phyloP scores from a whole-genome alignment of 2,113 vertebrate species.

The Bettongia penicillata region DNA sequence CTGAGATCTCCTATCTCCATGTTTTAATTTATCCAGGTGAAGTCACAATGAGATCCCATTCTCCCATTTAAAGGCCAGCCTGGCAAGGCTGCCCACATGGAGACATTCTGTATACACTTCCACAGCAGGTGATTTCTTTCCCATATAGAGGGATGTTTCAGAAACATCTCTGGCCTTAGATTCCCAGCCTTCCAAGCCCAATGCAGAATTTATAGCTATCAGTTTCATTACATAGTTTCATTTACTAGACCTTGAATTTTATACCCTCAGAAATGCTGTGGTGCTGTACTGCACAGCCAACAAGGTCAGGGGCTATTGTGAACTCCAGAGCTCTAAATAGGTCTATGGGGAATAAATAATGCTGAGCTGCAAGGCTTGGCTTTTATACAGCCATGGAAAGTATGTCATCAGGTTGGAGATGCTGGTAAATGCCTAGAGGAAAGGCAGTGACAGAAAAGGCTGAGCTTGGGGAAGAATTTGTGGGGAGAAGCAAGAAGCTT shows the following conservation, averaged over 20 bases:
- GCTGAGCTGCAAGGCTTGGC: conserved; percentile 57
- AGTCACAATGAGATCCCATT: conserved; percentile 26
- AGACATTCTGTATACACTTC: conserved; percentile 52
- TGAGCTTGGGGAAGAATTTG: conserved; percentile 40
- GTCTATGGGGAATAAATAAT: conserved; percentile 50
- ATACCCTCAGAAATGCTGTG: conserved; percentile 53
- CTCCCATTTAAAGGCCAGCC: conserved; percentile 46
- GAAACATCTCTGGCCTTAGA: conserved; percentile 31
- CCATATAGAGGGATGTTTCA: background rate
- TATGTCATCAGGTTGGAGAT: conserved; percentile 39
- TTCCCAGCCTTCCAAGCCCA: conserved; percentile 45
- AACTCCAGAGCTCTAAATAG: conserved; percentile 49
- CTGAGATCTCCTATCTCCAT: conserved; percentile 20
- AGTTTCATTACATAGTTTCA: conserved; percentile 67
- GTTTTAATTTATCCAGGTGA: conserved; percentile 45
- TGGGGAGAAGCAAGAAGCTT: conserved; percentile 39
- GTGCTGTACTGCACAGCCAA: conserved; percentile 19
- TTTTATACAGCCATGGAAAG: background rate
- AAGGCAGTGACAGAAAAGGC: conserved; percentile 38
- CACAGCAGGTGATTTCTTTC: conserved; percentile 32
- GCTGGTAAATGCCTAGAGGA: conserved; percentile 43
- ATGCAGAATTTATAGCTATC: conserved; percentile 52
- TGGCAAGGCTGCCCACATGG: conserved; percentile 30
- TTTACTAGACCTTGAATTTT: conserved; percentile 37
- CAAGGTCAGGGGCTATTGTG: conserved; percentile 69